phyloP scores from a whole-genome alignment of 2,113 vertebrate species.

The Ptyas mucosa region DNA sequence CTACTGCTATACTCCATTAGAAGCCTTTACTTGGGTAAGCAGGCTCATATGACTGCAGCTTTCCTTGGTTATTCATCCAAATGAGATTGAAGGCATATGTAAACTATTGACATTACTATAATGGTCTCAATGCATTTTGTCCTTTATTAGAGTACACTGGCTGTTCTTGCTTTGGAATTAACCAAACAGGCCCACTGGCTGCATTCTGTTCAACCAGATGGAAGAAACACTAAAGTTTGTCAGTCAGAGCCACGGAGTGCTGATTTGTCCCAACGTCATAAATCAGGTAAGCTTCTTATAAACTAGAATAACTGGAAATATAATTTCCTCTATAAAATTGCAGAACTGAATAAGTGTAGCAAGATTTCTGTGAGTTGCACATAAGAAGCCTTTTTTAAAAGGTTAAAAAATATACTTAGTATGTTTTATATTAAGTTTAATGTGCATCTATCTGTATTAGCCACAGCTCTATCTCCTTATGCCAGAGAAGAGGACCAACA shows the following conservation, averaged over 20 bases:
- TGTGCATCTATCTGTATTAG: neutral
- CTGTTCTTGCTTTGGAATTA: constrained; percentile 15
- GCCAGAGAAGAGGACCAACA: neutral
- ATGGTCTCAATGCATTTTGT: neutral
- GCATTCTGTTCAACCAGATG: neutral
- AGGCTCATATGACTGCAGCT: neutral
- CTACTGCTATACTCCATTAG: neutral
- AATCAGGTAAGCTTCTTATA: neutral
- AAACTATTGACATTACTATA: neutral
- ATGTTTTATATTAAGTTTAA: neutral
- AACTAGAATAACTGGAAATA: neutral
- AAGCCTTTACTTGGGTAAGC: constrained; percentile 24
- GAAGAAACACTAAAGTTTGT: neutral
- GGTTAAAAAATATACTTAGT: neutral
- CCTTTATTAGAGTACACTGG: constrained; percentile 5
- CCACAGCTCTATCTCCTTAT: neutral
- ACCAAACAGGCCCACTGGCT: neutral
- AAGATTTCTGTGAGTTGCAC: neutral
- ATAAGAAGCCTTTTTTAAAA: neutral
- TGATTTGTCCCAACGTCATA: neutral
- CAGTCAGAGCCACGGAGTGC: neutral
- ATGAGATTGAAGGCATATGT: neutral
- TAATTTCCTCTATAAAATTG: neutral
- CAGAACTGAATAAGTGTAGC: neutral
- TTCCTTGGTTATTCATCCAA: neutral